A percentile compares a stretch with the other conserved stretches of the same genome.
These are phyloP conservation scores for Garrulus glandarius DNA, from an alignment of 2,797 vertebrate species.

Conservation along the genomic window DNA sequence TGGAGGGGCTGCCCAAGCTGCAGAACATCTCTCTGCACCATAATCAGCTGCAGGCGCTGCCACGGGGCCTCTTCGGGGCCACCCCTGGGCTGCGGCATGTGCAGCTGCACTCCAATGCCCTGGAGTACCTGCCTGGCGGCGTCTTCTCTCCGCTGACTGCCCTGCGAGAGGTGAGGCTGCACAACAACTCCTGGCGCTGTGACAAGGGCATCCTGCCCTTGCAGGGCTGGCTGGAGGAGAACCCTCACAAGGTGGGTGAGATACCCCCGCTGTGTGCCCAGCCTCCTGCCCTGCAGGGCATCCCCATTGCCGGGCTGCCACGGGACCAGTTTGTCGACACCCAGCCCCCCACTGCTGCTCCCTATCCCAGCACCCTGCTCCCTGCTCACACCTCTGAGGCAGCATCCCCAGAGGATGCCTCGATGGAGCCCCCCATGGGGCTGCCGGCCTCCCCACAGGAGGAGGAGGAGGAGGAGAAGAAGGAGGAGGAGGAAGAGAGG, in stretches of 20 bases:
- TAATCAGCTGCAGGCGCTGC: slow-evolving; percentile 82
- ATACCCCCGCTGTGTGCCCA: slow-evolving; percentile 76
- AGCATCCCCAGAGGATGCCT: not conserved
- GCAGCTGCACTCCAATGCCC: slow-evolving; percentile 86
- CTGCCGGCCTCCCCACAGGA: not conserved
- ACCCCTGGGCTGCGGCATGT: slow-evolving; percentile 74
- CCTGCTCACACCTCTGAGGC: not conserved
- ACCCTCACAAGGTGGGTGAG: slow-evolving; percentile 74
- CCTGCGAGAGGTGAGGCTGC: slow-evolving; percentile 78
- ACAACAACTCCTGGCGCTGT: slow-evolving; percentile 92
- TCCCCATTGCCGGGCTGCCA: slow-evolving; percentile 49
- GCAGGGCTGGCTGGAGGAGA: slow-evolving; percentile 79
- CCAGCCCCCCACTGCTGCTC: not conserved
- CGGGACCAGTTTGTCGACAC: not conserved
- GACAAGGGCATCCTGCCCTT: slow-evolving; percentile 83
- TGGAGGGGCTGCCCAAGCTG: slow-evolving; percentile 80
- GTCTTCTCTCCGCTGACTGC: slow-evolving; percentile 77
- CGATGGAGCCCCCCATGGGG: not conserved
- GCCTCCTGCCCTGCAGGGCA: slow-evolving; percentile 70
- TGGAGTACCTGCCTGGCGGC: slow-evolving; percentile 79
- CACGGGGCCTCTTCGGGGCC: slow-evolving; percentile 75
- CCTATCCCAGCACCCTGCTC: not conserved
- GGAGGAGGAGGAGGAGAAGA: not conserved
- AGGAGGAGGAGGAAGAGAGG: slow-evolving; percentile 1
- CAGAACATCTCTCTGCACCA: slow-evolving; percentile 89